Evolutionary conservation across 2,888 invertebrate species (phyloP).

Genomic region (Cataglyphis livida): DNA sequence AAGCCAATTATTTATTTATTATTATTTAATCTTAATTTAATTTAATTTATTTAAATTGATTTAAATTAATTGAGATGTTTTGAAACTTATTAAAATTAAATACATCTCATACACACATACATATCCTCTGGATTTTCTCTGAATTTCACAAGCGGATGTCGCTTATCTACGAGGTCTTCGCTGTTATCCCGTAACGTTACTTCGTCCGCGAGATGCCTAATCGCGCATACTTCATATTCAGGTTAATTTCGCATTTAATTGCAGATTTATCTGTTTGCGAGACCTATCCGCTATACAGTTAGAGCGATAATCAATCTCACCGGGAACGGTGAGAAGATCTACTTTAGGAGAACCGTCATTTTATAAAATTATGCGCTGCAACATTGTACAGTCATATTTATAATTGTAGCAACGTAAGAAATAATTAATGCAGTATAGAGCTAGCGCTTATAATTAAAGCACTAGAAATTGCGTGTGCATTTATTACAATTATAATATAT

Average conservation of each 20-base stretch:
- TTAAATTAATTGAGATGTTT: background rate
- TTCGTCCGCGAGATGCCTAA: slow-evolving; percentile 47
- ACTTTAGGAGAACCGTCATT: slow-evolving; percentile 64
- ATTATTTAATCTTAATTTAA: no score
- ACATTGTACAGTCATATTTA: slow-evolving; percentile 42
- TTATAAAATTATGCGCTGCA: slow-evolving; percentile 63
- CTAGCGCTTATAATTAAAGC: slow-evolving; percentile 16
- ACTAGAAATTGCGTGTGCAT: slow-evolving; percentile 36
- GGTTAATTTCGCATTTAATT: slow-evolving; percentile 73
- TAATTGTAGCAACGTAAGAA: slow-evolving; percentile 48
- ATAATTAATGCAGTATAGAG: slow-evolving; percentile 27
- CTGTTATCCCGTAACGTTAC: slow-evolving; percentile 49
- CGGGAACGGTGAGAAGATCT: slow-evolving; percentile 67
- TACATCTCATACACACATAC: background rate
- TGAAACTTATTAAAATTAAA: background rate
- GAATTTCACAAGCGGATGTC: slow-evolving; percentile 33
- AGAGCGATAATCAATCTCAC: slow-evolving; percentile 68
- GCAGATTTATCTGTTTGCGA: slow-evolving; percentile 67
- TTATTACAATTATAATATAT: slow-evolving; percentile 7
- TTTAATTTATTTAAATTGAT: no score
- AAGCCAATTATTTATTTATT: background rate
- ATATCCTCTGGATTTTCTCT: background rate
- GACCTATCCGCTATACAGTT: slow-evolving; percentile 64
- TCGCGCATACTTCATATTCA: slow-evolving; percentile 62
- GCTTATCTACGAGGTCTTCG: slow-evolving; percentile 5